Conservation (phyloP, 2,888 invertebrate genomes). For the Scelioninae gen. 2 region DNA sequence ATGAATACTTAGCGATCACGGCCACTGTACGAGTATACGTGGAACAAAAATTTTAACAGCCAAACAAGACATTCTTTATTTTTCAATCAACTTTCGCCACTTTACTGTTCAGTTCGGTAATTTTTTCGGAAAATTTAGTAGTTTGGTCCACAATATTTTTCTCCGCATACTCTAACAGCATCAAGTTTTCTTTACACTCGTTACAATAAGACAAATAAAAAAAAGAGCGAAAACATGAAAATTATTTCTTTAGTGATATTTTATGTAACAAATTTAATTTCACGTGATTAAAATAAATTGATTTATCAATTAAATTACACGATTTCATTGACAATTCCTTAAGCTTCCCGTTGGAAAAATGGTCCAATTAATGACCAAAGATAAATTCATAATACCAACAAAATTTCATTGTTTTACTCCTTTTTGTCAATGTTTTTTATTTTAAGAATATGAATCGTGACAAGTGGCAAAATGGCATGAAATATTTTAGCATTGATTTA, state of each 20-base stretch:
- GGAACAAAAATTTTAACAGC: no score
- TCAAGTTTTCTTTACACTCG: no score
- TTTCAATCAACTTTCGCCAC: no score
- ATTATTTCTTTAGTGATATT: background rate
- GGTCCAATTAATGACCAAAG: constrained; percentile 7
- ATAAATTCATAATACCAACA: constrained; percentile 2
- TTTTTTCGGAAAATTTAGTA: no score
- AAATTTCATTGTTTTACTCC: background rate
- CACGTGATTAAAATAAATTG: background rate
- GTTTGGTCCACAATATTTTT: no score
- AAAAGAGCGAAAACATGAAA: no score
- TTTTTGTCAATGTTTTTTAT: background rate
- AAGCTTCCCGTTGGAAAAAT: background rate
- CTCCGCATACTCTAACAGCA: no score
- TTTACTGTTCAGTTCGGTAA: no score
- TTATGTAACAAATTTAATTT: constrained; percentile 10
- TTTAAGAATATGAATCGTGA: background rate
- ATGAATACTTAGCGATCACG: no score
- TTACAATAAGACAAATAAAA: no score
- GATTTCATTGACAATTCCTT: constrained; percentile 19
- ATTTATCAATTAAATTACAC: constrained; percentile 21
- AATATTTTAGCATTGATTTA: constrained; percentile 25
- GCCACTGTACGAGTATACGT: no score
- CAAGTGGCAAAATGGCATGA: background rate
- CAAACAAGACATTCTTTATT: no score